Base-by-base conservation (phyloP, 1,140 invertebrate species). In the Holcopasites calliopsidis region DNA sequence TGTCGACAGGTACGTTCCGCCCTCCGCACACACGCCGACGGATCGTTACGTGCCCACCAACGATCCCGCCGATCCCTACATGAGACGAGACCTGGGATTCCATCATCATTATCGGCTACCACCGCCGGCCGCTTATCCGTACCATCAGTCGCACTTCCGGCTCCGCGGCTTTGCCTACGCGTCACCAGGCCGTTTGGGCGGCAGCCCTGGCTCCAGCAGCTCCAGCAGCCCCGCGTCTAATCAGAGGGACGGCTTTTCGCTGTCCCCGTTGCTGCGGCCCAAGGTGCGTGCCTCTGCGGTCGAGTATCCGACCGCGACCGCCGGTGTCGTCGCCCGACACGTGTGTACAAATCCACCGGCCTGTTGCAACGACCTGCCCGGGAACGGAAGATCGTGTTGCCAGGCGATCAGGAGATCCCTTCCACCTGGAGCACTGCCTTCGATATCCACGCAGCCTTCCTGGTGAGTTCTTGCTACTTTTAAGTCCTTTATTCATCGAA, bases 41-140 rank as follows among this genome's bases (percentile, higher is more conserved):
- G 90, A 92, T 80, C 87, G 90, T 82, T 92, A 93, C 80, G 92
- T 93, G 60, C 87, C 90, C 23, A 72, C 88, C 11, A 86, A 89
- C 18, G 92, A 92, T 78, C 87, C 90, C 0, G 90, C 90, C 3
- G 93, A 94, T 82, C 93, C 93, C 1, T 94, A 94, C 78, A 93
- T 94, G 91, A 87, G 93, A 76, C 89, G 93, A 3, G 93, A 94
- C 79, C 88, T 94, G 16, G 92, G 92, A 8, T 94, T 93, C 79
- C 93, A 94, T 83, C 92, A 93, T 84, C 92, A 93, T 79, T 94
- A 94, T 79, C 91, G 93, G 87, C 90, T 93, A 88, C 92, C 92
- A 28, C 89, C 92, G 40, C 88, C 89, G 10, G 76, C 82, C 44
- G 89, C 88, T 16, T 90, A 90, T 69, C 86, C 88, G 60, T 90